Evolutionary conservation across 2,888 invertebrate genomes (phyloP), one percentile per base, ranked within the genome.

Genomic region (Biston stratarius): DNA sequence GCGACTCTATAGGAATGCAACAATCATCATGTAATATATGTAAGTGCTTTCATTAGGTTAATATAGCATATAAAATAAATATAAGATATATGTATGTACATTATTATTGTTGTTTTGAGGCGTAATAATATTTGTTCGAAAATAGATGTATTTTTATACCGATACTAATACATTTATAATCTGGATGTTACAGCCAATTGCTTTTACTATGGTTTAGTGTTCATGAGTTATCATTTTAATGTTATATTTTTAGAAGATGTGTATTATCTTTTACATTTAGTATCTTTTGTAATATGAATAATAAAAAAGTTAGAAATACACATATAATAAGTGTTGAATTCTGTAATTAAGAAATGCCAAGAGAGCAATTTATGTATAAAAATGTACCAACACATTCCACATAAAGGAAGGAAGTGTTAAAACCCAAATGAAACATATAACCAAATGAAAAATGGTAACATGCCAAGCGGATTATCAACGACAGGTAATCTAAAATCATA

Each of bases 401-500:
- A 15, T 24, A 65, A 68, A 44, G 66, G 51, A 69, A 66, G 24
- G 24, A 62, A 65, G 33, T 55, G 64, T 62, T 69, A 61, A 49
- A 69, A 69, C 70, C 74, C 71, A 75, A 74, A 76, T 71, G 64
- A 74, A 75, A 74, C 67, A 67, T 68, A 68, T 73, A 80, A 76
- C 74, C 64, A 80, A 82, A 77, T 78, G 74, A 75, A 75, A 77
- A 78, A 75, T 74, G 75, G 77, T 79, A 78, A 76, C 89, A 89
- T 89, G 89, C 89, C 77, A 89, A 89, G 89, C 89, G 83, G 81
- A 82, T 80, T 79, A 77, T 68, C 58, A 74, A 74, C 61, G 71
- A 59, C 67, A 77, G 68, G 67, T 74, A 73, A 74, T 76, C 77
- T 82, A 84, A 77, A 80, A 78, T 80, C 77, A 81, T 76, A 74